phyloP scores from a whole-genome alignment of 2,113 vertebrate genomes.

The Halcyon senegalensis region DNA sequence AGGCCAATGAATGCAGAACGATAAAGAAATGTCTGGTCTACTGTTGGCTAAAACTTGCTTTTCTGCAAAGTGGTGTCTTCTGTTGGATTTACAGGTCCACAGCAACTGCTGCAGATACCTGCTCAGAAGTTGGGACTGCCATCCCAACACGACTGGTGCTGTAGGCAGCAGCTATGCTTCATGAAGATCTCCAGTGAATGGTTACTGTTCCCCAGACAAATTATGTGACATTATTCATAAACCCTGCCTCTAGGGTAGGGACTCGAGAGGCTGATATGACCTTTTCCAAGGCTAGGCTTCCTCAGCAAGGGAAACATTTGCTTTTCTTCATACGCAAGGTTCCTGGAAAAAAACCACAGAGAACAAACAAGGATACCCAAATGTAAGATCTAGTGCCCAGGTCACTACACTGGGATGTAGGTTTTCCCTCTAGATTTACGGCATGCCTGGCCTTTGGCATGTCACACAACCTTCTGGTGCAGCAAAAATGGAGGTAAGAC shows the following conservation, averaged over 20 bases:
- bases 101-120: neutral
- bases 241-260: too few relatives aligned
- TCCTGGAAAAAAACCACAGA: neutral
- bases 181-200: neutral
- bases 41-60: neutral
- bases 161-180: neutral
- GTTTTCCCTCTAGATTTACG: neutral
- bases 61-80: neutral
- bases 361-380: neutral
- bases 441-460: neutral
- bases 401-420: neutral
- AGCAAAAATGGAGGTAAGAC: neutral
- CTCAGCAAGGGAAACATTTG: neutral
- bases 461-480: neutral
- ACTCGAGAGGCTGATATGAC: neutral
- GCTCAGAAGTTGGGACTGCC: neutral
- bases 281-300: neutral
- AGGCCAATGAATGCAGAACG: neutral
- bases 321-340: neutral
- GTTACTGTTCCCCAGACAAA: neutral
- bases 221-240: neutral
- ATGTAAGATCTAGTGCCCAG: accelerated
- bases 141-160: neutral
- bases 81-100: neutral
- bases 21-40: neutral